Conservation (phyloP, 2,113 vertebrate genomes). For the Centropristis striata region DNA sequence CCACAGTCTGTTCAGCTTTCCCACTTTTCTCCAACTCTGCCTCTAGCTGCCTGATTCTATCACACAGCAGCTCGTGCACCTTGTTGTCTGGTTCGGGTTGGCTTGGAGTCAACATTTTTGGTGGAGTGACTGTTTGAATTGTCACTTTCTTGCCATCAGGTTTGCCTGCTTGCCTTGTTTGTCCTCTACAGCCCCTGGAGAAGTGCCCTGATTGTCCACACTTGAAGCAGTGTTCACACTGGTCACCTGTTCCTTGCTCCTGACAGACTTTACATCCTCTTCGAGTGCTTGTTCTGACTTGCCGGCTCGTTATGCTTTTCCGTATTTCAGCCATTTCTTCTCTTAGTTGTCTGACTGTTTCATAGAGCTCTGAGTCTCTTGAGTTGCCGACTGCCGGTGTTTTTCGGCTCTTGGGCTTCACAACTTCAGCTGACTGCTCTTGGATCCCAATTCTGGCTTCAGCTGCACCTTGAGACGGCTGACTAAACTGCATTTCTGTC, state of each 20-base stretch:
- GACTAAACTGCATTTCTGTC: background rate
- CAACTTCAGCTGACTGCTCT: background rate
- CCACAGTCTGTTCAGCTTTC: background rate
- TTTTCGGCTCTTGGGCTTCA: background rate
- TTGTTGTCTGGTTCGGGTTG: background rate
- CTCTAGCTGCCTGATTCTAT: conserved; percentile 2
- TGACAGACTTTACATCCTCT: conserved; percentile 12
- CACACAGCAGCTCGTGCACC: background rate
- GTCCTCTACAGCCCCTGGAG: background rate
- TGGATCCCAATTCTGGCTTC: background rate
- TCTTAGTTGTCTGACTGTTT: conserved; percentile 2
- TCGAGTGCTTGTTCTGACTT: background rate
- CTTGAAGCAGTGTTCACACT: conserved; percentile 33
- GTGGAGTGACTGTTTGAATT: background rate
- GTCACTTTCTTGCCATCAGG: background rate
- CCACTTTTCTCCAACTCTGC: background rate
- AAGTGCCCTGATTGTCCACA: conserved; percentile 15
- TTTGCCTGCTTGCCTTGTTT: background rate
- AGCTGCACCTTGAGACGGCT: background rate
- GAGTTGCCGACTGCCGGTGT: background rate
- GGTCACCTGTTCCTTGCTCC: background rate
- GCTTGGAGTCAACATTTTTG: rapidly evolving
- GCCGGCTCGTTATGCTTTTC: background rate
- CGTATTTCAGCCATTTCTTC: conserved; percentile 6
- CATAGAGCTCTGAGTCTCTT: conserved; percentile 6